Evolutionary conservation across 2,113 vertebrate genomes (phyloP).

Genomic region (Mystacornis crossleyi): DNA sequence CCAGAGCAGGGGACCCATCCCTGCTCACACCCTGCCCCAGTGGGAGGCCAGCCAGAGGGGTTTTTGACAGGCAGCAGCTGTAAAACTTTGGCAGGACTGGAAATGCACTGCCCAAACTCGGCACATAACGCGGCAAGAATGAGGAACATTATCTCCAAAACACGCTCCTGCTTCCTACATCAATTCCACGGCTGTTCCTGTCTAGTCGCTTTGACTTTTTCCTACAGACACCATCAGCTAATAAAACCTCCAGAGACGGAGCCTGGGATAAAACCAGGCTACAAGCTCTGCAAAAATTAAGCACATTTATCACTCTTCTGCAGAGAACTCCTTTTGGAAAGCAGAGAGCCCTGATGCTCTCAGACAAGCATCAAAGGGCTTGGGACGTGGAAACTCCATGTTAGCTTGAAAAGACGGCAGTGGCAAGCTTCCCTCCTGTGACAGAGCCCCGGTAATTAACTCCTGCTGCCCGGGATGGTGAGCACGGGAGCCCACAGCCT

Average conservation of each 20-base stretch:
- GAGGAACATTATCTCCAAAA: slow-evolving; percentile 55
- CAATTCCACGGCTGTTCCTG: slow-evolving; percentile 38
- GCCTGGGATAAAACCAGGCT: slow-evolving; percentile 55
- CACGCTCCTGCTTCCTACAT: slow-evolving; percentile 50
- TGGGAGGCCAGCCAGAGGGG: accelerated
- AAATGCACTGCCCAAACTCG: background rate
- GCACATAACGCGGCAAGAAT: background rate
- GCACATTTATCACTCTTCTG: slow-evolving; percentile 54
- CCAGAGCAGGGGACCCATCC: background rate
- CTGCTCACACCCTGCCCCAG: background rate
- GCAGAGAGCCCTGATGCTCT: background rate
- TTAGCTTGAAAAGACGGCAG: background rate
- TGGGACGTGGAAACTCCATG: background rate
- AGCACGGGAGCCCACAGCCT: background rate
- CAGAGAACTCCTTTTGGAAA: background rate
- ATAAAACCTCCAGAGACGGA: slow-evolving; percentile 56
- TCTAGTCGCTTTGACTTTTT: slow-evolving; percentile 58
- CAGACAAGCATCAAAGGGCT: slow-evolving; percentile 27
- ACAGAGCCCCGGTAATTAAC: background rate
- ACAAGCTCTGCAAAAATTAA: slow-evolving; percentile 60
- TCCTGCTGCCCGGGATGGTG: background rate
- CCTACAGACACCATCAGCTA: slow-evolving; percentile 59
- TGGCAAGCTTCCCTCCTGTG: background rate
- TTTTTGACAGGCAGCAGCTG: background rate
- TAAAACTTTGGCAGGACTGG: background rate